These are phyloP conservation scores for Sebastolobus alascanus DNA, from an alignment of 2,797 vertebrate genomes.

Conservation along the genomic window DNA sequence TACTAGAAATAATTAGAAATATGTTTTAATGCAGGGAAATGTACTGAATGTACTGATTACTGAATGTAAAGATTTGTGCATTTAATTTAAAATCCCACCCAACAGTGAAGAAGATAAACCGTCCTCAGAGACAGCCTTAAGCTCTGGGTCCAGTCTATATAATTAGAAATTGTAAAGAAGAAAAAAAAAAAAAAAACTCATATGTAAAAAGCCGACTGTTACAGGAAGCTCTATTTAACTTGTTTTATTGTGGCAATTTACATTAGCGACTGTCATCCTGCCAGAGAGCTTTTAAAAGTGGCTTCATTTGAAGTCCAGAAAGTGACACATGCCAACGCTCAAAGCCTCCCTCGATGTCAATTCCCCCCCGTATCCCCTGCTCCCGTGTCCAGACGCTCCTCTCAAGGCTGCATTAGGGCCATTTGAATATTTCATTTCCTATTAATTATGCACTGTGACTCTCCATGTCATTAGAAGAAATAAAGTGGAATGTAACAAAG, in stretches of 20 bases:
- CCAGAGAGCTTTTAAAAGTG: constrained; percentile 91
- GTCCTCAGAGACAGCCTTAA: constrained; percentile 50
- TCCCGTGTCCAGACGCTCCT: constrained; percentile 95
- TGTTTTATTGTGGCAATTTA: constrained; percentile 88
- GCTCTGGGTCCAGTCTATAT: constrained; percentile 50
- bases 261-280: constrained; percentile 86
- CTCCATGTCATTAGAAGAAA: constrained; percentile 99
- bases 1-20: constrained; percentile 25
- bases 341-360: constrained; percentile 90
- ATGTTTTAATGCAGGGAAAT: background rate
- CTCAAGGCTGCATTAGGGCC: constrained; percentile 98
- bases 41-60: constrained; percentile 11
- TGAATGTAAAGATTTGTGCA: constrained; percentile 42
- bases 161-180: constrained; percentile 66
- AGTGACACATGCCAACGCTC: constrained; percentile 96
- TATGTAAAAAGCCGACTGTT: constrained; percentile 80
- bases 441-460: constrained; percentile 99
- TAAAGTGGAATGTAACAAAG: constrained; percentile 99
- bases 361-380: constrained; percentile 89
- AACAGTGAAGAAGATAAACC: constrained; percentile 54
- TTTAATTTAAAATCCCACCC: constrained; percentile 49
- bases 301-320: constrained; percentile 92
- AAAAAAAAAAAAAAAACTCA: constrained; percentile 57
- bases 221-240: constrained; percentile 81
- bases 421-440: constrained; percentile 99